Evolutionary conservation across 2,797 vertebrate species (phyloP), one percentile per base, ranked within the genome.

Genomic region (Micromesistius poutassou): DNA sequence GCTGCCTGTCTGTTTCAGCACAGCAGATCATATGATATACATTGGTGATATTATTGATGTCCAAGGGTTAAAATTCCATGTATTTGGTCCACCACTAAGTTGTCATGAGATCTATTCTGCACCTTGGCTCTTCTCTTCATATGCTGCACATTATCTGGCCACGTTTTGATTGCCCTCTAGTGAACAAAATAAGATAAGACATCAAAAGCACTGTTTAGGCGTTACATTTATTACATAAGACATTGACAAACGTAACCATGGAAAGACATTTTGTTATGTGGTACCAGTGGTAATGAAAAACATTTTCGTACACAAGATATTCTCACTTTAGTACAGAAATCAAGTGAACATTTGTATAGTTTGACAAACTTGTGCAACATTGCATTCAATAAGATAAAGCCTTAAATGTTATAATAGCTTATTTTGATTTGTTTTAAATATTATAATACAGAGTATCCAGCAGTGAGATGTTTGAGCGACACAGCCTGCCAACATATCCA

Each of bases 301-400:
- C 25, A 30, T 73, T 75, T 8, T 40, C 33, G 55, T 12, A 8
- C 13, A 25, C 36, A 33, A 33, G 31, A 79, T 73, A 79, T 36
- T 75, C n/a, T 77, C 9, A 77, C 68, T 42, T 74, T 62, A 40
- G 36, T 70, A 40, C 35, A 71, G 40, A 71, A 76, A 70, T 35
- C 19, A 76, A 71, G 55, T 25, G 19, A 30, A 30, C n/a, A 71
- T 13, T 33, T 71, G 22, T 68, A 13, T 30, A 77, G 33, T 31
- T 35, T 25, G 50, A 83, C 66, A 80, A 84, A 80, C 76, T 30
- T 82, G 76, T 82, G 80, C 77, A 81, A 80, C 62, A 30, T 28
- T 74, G 78, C 62, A 46, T 78, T 74, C 42, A 9, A 78, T 72
- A 77, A 80, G 30, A 76, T 46, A 77, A n/a, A 77, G n/a, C 75